Evolutionary conservation across 2,888 invertebrate species (phyloP), one percentile per base, ranked within the genome.

Genomic region (Lathronympha strigana): DNA sequence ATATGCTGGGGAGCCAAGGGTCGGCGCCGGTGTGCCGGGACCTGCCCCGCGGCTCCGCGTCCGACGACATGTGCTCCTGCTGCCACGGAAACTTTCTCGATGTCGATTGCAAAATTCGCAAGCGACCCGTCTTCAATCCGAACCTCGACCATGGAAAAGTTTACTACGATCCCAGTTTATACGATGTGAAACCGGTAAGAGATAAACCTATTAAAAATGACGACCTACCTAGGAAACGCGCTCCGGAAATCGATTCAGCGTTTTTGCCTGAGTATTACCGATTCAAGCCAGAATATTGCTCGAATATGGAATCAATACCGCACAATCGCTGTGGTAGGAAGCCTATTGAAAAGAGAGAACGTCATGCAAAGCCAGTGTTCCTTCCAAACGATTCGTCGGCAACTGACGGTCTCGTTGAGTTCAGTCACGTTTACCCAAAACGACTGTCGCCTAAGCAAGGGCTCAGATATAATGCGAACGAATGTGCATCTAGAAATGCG

Each of bases 131-230:
- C n/a, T 33, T 33, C 17, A 17, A 38, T 23, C 40, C 49, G 17
- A 66, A 72, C 36, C 61, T 64, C 31, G 70, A 74, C 40, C 70
- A 71, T 13, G 75, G 73, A 15, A 73, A 74, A 23, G 64, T 72
- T 38, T 87, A 83, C 71, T 86, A 90, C 61, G 85, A 90, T 67
- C 81, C 87, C 2, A 83, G 81, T 61, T 74, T 82, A 33, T 89
- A 89, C 51, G 91, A 91, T 68, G 68, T 89, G 17, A 70, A 86
- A 19, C 90, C 90, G 1, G 90, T 90, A 1, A 90, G 80, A 72
- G 90, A 90, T 69, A 81, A 78, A 28, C 54, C 81, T 1, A 17
- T 69, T 4, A 81, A 78, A 71, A 63, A 66, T 17, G 72, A 71
- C 0, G 74, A 76, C 17, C 61, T 36, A 19, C 38, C 64, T 8